A percentile compares a stretch with the other conserved stretches of the same genome.
phyloP scores from a whole-genome alignment of 2,888 invertebrate species.

The Clusia tigrina region DNA sequence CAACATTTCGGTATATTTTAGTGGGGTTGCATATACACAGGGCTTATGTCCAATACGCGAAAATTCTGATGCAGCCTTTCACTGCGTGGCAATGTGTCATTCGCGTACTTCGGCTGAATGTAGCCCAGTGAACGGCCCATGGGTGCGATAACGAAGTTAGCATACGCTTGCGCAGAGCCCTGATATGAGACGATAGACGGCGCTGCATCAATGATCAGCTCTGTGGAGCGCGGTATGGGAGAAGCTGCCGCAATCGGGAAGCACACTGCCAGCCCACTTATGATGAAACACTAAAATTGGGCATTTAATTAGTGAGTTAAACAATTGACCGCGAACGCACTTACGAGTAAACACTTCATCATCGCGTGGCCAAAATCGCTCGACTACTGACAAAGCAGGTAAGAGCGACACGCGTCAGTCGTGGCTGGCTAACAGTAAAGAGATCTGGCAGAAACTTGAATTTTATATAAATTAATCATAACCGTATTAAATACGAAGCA shows the following conservation, averaged over 20 bases:
- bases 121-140: slow-evolving; percentile 56
- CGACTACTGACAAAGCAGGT: too few relatives aligned
- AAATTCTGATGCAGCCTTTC: slow-evolving; percentile 34
- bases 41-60: slow-evolving; percentile 46
- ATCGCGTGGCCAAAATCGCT: slow-evolving; percentile 53
- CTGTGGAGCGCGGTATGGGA: slow-evolving; percentile 22
- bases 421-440: slow-evolving; percentile 3
- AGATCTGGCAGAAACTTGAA: slow-evolving; percentile 24
- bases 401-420: slow-evolving; percentile 21
- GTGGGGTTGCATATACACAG: slow-evolving; percentile 50
- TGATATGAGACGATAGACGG: slow-evolving; percentile 57
- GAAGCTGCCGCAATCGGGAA: slow-evolving; percentile 31
- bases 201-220: slow-evolving; percentile 51
- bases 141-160: slow-evolving; percentile 57
- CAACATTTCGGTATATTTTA: too few relatives aligned
- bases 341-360: slow-evolving; percentile 61
- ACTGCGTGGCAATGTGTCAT: slow-evolving; percentile 48
- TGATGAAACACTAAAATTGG: slow-evolving; percentile 37
- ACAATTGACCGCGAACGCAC: neutral
- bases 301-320: neutral
- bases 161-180: slow-evolving; percentile 55
- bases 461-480: slow-evolving; percentile 18
- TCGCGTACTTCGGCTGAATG: slow-evolving; percentile 55
- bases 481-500: too few relatives aligned
- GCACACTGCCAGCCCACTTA: slow-evolving; percentile 33